Conservation (phyloP, 2,888 invertebrate genomes). For the Leucoma salicis region DNA sequence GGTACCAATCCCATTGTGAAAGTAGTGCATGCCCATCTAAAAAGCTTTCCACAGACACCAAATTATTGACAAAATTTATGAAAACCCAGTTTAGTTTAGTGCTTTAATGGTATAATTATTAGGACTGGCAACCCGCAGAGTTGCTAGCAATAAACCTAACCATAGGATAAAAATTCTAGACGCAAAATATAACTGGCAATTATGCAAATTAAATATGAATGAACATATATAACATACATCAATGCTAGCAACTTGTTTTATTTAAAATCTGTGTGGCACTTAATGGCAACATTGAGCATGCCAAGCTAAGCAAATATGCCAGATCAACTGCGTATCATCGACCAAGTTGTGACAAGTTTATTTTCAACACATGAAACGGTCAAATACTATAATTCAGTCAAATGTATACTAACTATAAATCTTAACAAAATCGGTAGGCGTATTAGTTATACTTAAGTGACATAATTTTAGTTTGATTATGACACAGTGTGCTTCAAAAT, state of each 20-base stretch:
- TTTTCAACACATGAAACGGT: no score
- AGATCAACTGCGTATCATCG: slow-evolving; percentile 43
- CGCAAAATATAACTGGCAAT: slow-evolving; percentile 24
- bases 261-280: slow-evolving; percentile 58
- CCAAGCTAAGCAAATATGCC: slow-evolving; percentile 40
- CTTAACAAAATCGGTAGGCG: no score
- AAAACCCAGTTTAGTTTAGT: neutral
- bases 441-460: no score
- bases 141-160: slow-evolving; percentile 54
- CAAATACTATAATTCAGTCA: no score
- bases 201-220: neutral
- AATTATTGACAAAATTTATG: neutral
- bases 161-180: no score
- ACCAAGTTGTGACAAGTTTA: slow-evolving; percentile 8
- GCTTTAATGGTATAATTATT: slow-evolving; percentile 10
- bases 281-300: slow-evolving; percentile 43
- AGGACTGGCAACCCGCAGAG: slow-evolving; percentile 59
- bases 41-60: neutral
- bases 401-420: no score
- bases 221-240: slow-evolving; percentile 3
- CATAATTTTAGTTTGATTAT: no score
- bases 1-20: slow-evolving; percentile 58
- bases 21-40: slow-evolving; percentile 12
- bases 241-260: slow-evolving; percentile 55
- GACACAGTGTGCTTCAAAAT: no score